Conservation (phyloP, 2,888 invertebrate genomes). For the Eupeodes latifasciatus region DNA sequence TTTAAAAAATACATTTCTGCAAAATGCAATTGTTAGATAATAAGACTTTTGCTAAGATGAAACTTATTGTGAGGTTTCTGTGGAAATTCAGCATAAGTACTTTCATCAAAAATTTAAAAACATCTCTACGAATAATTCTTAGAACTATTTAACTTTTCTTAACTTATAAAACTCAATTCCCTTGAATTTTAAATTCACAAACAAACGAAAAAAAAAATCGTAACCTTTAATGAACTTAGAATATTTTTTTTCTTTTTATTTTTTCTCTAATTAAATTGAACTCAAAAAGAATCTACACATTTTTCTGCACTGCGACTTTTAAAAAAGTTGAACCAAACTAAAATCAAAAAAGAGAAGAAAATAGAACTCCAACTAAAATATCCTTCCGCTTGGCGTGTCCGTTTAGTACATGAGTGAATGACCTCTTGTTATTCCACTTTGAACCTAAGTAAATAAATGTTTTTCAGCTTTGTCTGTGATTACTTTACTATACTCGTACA, state of each 20-base stretch:
- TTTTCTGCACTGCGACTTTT: neutral
- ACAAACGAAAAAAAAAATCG: neutral
- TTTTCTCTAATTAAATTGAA: slow-evolving; percentile 8
- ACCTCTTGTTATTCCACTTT: slow-evolving; percentile 6
- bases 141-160: neutral
- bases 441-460: slow-evolving; percentile 27
- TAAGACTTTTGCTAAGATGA: too few species aligned
- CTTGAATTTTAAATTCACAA: neutral
- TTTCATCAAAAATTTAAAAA: too few species aligned
- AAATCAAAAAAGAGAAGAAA: neutral
- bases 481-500: neutral
- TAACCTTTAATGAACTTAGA: neutral
- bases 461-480: slow-evolving; percentile 18
- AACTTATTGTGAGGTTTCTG: too few species aligned
- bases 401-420: slow-evolving; percentile 2
- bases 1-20: too few species aligned
- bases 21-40: too few species aligned
- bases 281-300: neutral
- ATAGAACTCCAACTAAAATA: neutral
- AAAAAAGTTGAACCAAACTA: neutral
- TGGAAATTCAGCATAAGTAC: too few species aligned
- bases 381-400: slow-evolving; percentile 9
- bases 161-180: neutral
- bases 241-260: neutral
- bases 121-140: neutral